Conservation (phyloP, 2,797 vertebrate species). For the Danio tinwini region DNA sequence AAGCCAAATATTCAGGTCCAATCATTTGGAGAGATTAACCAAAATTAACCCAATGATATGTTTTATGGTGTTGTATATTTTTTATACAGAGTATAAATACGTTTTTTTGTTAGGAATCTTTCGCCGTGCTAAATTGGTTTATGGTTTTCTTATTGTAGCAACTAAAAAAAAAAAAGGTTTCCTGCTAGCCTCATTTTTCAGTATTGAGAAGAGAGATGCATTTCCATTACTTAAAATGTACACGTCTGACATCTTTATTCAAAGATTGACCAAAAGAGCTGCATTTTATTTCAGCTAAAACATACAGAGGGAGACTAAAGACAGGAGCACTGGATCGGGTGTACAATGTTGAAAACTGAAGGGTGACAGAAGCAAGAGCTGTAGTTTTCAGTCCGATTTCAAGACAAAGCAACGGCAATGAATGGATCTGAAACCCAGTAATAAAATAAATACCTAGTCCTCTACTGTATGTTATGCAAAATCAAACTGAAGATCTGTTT, state of each 20-base stretch:
- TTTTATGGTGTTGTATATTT: slow-evolving; percentile 20
- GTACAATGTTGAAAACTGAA: slow-evolving; percentile 73
- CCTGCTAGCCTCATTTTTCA: slow-evolving; percentile 32
- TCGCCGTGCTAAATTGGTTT: slow-evolving; percentile 36
- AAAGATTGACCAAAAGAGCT: slow-evolving; percentile 34
- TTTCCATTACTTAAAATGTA: slow-evolving; percentile 41
- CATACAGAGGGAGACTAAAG: slow-evolving; percentile 50
- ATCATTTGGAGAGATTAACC: slow-evolving; percentile 1
- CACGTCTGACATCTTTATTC: slow-evolving; percentile 14
- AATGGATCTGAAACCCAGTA: slow-evolving; percentile 51
- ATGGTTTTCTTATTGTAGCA: slow-evolving; percentile 25
- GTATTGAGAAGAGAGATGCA: slow-evolving; percentile 46
- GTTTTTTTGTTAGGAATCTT: slow-evolving; percentile 29
- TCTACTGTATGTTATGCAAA: slow-evolving; percentile 72
- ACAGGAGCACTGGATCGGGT: slow-evolving; percentile 54
- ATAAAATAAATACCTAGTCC: slow-evolving; percentile 71
- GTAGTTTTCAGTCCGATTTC: slow-evolving; percentile 55
- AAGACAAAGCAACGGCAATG: slow-evolving; percentile 50
- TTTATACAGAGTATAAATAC: slow-evolving; percentile 18
- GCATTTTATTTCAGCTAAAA: slow-evolving; percentile 43
- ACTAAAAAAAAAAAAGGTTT: slow-evolving; percentile 15
- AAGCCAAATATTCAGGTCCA: slow-evolving; percentile 31
- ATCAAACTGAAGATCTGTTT: slow-evolving; percentile 57
- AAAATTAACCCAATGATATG: slow-evolving; percentile 3
- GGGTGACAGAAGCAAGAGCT: slow-evolving; percentile 49